Base-by-base conservation (phyloP, 2,888 invertebrate species). In the Caenorhabditis afra region DNA sequence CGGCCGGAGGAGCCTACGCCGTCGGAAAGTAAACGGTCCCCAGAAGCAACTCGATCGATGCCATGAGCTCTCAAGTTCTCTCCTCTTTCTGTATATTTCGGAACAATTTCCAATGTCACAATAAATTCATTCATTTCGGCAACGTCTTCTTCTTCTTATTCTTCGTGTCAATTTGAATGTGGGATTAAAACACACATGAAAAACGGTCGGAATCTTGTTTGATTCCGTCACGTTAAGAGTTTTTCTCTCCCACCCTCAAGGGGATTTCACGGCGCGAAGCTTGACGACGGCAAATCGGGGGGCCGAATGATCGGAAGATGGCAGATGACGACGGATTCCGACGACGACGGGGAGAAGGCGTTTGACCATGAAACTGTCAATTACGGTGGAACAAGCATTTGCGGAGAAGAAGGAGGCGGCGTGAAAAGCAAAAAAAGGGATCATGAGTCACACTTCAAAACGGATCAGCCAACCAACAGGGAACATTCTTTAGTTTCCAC, bases 41-140 rank as follows among this genome's bases (percentile, higher is more conserved):
- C 10, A 47, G 47, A 65, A 53, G 65, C 35, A 65, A 55, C 65
- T 65, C 55, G 65, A 66, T 52, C 22, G 68, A 68, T 68, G 68
- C 68, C 68, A 68, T 68, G 59, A 37, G 55, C 70, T 70, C 47
- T 55, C 61, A 53, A 61, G 61, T 70, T 59, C 61, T 29, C 29
- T 29, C 29, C 20, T 39, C 52, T 61, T 53, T 70, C 55, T 70
- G 70, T 70, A 70, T 62, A 70, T 70, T 70, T 70, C 44, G 70
- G 55, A 70, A 61, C 45, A 22, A n/a, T 50, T 35, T 20, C 23
- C 18, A 35, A 23, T 50, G 45, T 49, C 59, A 50, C 67, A 67
- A 67, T 67, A 58, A 67, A 67, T n/a, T 14, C 8, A 18, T 49
- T 67, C 50, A 58, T 58, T 57, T 29, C 29, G 29, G 23, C 65